Conservation (phyloP, 2,113 vertebrate species). For the Alouatta palliata region DNA sequence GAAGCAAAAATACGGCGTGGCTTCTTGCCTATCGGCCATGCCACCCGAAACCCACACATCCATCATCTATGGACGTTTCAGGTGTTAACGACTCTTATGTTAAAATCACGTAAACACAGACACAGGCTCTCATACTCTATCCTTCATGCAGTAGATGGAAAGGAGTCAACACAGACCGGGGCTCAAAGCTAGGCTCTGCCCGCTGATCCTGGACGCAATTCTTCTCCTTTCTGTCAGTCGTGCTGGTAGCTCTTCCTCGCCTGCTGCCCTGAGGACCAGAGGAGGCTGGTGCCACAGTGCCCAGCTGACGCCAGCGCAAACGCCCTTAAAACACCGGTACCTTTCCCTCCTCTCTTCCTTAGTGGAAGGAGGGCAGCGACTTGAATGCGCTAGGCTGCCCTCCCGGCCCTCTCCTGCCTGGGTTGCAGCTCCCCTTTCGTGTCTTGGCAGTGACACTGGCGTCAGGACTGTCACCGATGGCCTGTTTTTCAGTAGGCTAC, state of each 20-base stretch:
- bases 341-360: not conserved
- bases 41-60: not conserved
- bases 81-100: not conserved
- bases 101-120: not conserved
- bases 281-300: not conserved
- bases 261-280: not conserved
- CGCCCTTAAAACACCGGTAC: not conserved
- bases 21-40: not conserved
- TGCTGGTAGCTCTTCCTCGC: not conserved
- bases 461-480: not conserved
- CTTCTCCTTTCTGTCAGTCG: not conserved
- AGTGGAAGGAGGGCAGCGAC: not conserved
- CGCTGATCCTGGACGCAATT: not conserved
- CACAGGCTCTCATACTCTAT: too few species aligned
- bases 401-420: not conserved
- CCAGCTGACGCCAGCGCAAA: not conserved
- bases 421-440: not conserved
- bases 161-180: not conserved
- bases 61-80: not conserved
- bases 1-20: not conserved
- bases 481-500: conserved; percentile 1
- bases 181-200: not conserved
- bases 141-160: not conserved
- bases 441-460: not conserved
- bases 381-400: not conserved